A percentile compares a stretch with the other conserved stretches of the same genome.
These are phyloP conservation scores for Andinoacara biseriatus DNA, from an alignment of 2,113 vertebrate genomes.

Conservation along the genomic window DNA sequence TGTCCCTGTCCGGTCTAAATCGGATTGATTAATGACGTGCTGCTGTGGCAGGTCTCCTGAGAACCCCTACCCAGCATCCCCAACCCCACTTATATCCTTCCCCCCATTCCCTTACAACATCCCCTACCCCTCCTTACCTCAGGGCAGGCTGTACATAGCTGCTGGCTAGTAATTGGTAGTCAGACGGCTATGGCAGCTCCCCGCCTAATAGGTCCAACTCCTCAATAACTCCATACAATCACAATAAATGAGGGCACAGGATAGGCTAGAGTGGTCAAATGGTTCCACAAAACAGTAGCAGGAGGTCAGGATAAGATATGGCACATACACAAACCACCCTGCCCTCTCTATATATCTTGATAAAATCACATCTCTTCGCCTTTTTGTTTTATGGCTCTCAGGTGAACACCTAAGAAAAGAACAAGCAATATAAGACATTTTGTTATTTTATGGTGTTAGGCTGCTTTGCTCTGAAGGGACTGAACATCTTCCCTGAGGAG, in stretches of 20 bases:
- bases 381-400: conserved; percentile 56
- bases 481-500: conserved; percentile 57
- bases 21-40: conserved; percentile 82
- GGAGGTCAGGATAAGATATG: conserved; percentile 50
- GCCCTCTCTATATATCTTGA: background rate
- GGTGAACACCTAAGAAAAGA: conserved; percentile 51
- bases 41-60: conserved; percentile 78
- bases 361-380: conserved; percentile 15
- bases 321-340: conserved; percentile 1
- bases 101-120: conserved; percentile 19
- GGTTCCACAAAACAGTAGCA: conserved; percentile 69
- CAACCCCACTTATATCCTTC: conserved; percentile 2
- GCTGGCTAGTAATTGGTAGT: conserved; percentile 77
- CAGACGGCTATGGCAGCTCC: conserved; percentile 73
- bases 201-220: conserved; percentile 78
- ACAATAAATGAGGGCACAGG: conserved; percentile 76
- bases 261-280: conserved; percentile 76
- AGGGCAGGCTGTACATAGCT: conserved; percentile 60
- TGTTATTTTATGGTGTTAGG: conserved; percentile 49
- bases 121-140: conserved; percentile 47
- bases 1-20: conserved; percentile 82
- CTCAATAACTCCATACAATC: conserved; percentile 78
- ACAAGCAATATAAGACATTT: conserved; percentile 31
- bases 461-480: conserved; percentile 57
- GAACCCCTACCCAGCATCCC: conserved; percentile 39